Conservation (phyloP, 2,113 vertebrate species). For the Zapus hudsonius region DNA sequence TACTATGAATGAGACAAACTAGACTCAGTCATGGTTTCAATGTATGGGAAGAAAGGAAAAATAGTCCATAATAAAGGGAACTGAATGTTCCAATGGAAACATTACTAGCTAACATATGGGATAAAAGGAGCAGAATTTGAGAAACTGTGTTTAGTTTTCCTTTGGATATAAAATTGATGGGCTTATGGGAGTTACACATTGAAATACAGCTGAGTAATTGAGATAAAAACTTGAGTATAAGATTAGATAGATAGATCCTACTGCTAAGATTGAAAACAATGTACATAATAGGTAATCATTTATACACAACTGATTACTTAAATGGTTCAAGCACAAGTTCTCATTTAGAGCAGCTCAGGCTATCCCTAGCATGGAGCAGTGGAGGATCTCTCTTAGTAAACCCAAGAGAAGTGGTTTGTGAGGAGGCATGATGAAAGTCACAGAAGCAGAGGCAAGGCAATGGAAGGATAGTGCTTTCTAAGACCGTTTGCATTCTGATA, state of each 20-base stretch:
- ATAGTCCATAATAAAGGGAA: background rate
- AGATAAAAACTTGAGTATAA: background rate
- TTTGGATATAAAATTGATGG: background rate
- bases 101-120: background rate
- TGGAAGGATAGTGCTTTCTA: background rate
- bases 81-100: background rate
- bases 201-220: background rate
- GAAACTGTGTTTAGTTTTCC: background rate
- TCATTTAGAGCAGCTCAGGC: background rate
- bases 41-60: background rate
- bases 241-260: background rate
- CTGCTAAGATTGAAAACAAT: background rate
- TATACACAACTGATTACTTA: background rate
- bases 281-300: background rate
- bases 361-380: background rate
- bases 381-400: background rate
- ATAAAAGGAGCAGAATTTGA: background rate
- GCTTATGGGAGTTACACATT: background rate
- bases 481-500: background rate
- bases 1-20: background rate
- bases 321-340: background rate
- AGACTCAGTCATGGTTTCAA: background rate
- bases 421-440: background rate
- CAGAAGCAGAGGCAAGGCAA: background rate
- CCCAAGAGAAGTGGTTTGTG: background rate